Evolutionary conservation across 2,797 vertebrate genomes (phyloP), one percentile per base, ranked within the genome.

Genomic region (Rhinogobio ventralis): DNA sequence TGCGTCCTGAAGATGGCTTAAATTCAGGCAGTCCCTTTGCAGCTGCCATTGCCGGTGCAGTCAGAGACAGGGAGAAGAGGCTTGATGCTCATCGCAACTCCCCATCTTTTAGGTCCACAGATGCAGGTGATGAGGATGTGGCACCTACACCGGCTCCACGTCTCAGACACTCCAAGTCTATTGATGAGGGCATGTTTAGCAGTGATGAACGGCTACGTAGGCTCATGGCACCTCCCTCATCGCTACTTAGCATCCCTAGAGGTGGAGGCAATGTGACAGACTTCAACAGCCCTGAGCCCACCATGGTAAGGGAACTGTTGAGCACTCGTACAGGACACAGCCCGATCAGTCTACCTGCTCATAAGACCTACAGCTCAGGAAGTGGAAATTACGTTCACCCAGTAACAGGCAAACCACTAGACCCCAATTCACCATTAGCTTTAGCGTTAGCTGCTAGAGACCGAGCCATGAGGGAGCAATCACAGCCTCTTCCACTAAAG

Each of bases 351-450:
- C 89, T 94, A 83, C 88, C 91, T 0, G 85, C 33, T 7, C 91
- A 89, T 78, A 90, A 94, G 87, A 95, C 94, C 0, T 92, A 91
- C 1, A 46, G 86, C 11, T 82, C 93, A 17, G 39, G 93, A 89
- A 89, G 94, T 0, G 96, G 95, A 74, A 96, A 89, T 83, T 97
- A 97, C 0, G 93, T 97, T 53, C 97, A 97, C 86, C 96, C 97
- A 0, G 95, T 97, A 83, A 97, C 96, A 0, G 96, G 96, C 73
- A 95, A 97, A 89, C 94, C 96, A 11, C 90, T 97, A 45, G 96
- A 97, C 86, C 96, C 96, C 46, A 97, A 96, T 92, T 97, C 96
- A 0, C 96, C 97, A 0, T 92, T 97, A 91, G 97, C 97, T 84
- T 94, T 97, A 28, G 96, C 95, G 0, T 94, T 97, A 67, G 97